A percentile compares a stretch with the other conserved stretches of the same genome.
phyloP scores from a whole-genome alignment of 2,113 vertebrate genomes.

The Apaloderma vittatum region DNA sequence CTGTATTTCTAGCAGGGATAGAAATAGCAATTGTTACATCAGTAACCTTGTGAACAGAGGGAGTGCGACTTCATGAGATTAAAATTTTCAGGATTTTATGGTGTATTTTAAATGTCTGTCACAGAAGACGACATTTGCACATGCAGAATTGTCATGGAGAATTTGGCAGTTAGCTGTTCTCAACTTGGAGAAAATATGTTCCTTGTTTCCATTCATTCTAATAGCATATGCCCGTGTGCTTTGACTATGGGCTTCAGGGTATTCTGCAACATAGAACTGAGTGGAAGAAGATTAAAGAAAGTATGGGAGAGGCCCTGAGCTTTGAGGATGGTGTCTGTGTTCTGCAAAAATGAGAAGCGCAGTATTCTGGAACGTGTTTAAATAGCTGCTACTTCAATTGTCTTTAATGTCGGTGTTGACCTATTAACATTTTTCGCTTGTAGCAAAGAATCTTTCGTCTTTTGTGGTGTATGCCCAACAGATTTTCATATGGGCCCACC shows the following conservation, averaged over 20 bases:
- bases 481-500: neutral
- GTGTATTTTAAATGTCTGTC: neutral
- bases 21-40: neutral
- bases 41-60: neutral
- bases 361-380: neutral
- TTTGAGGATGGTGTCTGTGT: neutral
- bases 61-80: neutral
- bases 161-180: neutral
- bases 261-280: neutral
- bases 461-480: neutral
- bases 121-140: neutral
- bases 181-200: neutral
- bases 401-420: neutral
- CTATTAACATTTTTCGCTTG: neutral
- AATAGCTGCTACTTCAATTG: neutral
- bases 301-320: neutral
- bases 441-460: neutral
- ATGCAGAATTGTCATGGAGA: neutral
- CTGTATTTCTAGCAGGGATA: neutral
- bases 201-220: slow-evolving; percentile 2
- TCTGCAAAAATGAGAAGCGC: neutral
- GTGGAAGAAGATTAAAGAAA: neutral
- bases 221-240: neutral
- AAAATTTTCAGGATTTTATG: neutral
- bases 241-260: neutral